Evolutionary conservation across 1,140 invertebrate genomes (phyloP).

Genomic region (Drosophila prosaltans): DNA sequence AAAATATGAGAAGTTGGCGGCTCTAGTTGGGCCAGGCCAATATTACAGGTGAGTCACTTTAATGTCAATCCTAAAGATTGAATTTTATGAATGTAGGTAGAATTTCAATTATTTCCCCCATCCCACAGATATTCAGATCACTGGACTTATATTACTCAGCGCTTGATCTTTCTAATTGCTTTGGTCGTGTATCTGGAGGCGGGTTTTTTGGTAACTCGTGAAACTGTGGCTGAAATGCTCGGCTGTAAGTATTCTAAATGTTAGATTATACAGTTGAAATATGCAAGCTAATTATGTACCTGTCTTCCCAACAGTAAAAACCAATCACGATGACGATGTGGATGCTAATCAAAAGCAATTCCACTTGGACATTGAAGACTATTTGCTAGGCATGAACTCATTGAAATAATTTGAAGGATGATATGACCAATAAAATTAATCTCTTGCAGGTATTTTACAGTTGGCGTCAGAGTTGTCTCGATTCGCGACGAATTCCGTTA

Average conservation of each 20-base stretch:
- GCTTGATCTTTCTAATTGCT: constrained; percentile 90
- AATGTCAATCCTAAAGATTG: background rate
- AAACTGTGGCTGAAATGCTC: constrained; percentile 90
- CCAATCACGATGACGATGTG: constrained; percentile 85
- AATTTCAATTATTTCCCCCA: constrained; percentile 76
- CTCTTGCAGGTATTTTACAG: constrained; percentile 85
- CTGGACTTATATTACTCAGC: constrained; percentile 92
- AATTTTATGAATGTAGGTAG: constrained; percentile 9
- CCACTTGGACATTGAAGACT: constrained; percentile 95
- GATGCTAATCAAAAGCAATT: constrained; percentile 85
- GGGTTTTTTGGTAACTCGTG: constrained; percentile 88
- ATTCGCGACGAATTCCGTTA: constrained; percentile 94
- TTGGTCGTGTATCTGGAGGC: constrained; percentile 91
- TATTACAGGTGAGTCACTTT: constrained; percentile 86
- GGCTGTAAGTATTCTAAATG: constrained; percentile 86
- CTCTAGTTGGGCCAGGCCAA: constrained; percentile 86
- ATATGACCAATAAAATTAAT: too few relatives aligned
- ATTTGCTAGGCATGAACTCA: constrained; percentile 87
- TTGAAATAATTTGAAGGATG: too few relatives aligned
- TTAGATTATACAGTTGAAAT: background rate
- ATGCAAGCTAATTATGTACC: background rate
- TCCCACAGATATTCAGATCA: constrained; percentile 91
- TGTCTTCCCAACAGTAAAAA: constrained; percentile 84
- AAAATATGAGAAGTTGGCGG: constrained; percentile 85
- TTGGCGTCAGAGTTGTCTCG: constrained; percentile 92